Conservation (phyloP, 2,888 invertebrate species). For the Scaptomyza caliginosa region DNA sequence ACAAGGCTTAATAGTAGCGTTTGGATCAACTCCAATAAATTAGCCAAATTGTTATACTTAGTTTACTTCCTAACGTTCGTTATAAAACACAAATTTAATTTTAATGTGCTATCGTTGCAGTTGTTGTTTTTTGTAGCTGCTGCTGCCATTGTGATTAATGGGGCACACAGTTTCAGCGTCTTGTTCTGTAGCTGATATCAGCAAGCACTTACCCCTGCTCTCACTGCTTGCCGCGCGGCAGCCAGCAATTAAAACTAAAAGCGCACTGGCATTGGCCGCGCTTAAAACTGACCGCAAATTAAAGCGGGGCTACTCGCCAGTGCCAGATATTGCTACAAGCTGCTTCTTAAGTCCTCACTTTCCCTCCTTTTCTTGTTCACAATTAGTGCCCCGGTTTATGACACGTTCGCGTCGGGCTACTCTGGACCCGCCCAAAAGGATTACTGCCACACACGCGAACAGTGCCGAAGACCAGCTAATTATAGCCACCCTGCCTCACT, state of each 20-base stretch:
- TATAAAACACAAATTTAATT: conserved; percentile 73
- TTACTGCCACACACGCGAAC: conserved; percentile 72
- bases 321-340: conserved; percentile 10
- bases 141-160: conserved; percentile 60
- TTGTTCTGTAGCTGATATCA: conserved; percentile 48
- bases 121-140: conserved; percentile 4
- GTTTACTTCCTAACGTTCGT: conserved; percentile 34
- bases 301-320: conserved; percentile 22
- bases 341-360: neutral
- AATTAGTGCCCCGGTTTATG: conserved; percentile 60
- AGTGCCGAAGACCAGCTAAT: conserved; percentile 59
- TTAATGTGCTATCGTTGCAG: conserved; percentile 47
- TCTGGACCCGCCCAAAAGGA: conserved; percentile 60
- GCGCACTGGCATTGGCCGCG: conserved; percentile 58
- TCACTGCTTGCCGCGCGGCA: neutral
- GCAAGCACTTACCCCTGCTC: conserved; percentile 37
- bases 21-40: conserved; percentile 32
- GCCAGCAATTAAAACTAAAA: conserved; percentile 69
- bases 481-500: conserved; percentile 34
- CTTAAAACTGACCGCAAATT: conserved; percentile 41
- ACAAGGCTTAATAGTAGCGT: conserved; percentile 48
- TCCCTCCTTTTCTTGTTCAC: conserved; percentile 6
- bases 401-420: conserved; percentile 53
- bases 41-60: conserved; percentile 69
- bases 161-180: conserved; percentile 48